Evolutionary conservation across 2,888 invertebrate genomes (phyloP), one percentile per base, ranked within the genome.

Genomic region (Cataglyphis rosenhaueri): DNA sequence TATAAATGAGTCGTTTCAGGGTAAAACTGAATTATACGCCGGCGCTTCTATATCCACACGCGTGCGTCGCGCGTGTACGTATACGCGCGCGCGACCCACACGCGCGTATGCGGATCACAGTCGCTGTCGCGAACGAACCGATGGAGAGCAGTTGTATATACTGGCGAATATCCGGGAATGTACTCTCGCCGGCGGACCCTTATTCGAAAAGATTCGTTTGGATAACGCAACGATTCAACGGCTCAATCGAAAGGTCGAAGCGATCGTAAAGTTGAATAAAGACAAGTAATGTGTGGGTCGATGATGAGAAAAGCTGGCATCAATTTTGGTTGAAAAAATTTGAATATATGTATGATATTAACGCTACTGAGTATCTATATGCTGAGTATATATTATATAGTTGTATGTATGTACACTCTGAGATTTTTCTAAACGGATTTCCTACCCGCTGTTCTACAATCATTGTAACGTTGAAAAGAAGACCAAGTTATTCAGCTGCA

Each of bases 1-100:
- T 93, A 93, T 93, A 92, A 93, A 93, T 93, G 93, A 93, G 93
- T 93, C 93, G 93, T 93, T 93, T 93, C 92, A 91, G 92, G 89
- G 91, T 90, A 92, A 93, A 93, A 93, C 92, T 92, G 92, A 93
- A 93, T 93, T 93, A 93, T 92, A 93, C 92, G 91, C 87, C 85
- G 85, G 70, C 86, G 84, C 85, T 89, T 88, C 89, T 90, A 88
- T 90, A 90, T 41, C 81, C 84, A 78, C 75, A 81, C 71, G 76
- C 82, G 82, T 82, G 74, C 64, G 82, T 84, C 61, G 74, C 83
- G 62, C 79, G 15, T 44, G 64, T 48, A 73, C 71, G 52, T 70
- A 75, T 74, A 85, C 66, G 21, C 21, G 21, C 21, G 10, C 48
- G n/a, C 44, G 32, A 21, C 38, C 10, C n/a, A 35, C 38, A 32